These are phyloP conservation scores for Chymomyza procnemis DNA, from an alignment of 2,888 invertebrate genomes.

Conservation along the genomic window DNA sequence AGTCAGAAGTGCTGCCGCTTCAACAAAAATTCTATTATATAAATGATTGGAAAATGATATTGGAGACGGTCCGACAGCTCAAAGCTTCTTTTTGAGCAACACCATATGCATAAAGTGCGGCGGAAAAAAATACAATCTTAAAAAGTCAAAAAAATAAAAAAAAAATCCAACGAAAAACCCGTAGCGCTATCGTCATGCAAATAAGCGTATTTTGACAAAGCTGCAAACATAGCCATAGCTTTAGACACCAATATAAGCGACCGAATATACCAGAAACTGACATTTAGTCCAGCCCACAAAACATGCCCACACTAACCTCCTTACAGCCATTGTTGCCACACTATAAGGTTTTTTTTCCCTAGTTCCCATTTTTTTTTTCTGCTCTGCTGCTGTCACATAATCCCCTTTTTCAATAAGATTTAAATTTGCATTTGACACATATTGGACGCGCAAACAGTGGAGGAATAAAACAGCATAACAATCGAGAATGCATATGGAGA, in stretches of 20 bases:
- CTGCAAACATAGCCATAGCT: neutral
- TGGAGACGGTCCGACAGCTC: neutral
- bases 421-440: conserved; percentile 74
- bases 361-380: no score
- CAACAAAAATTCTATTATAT: conserved; percentile 47
- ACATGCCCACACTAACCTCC: neutral
- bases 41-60: conserved; percentile 1
- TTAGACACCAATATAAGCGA: conserved; percentile 32
- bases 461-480: conserved; percentile 21
- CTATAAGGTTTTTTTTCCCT: neutral
- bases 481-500: conserved; percentile 4
- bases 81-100: neutral
- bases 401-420: conserved; percentile 74
- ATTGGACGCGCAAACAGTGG: conserved; percentile 58
- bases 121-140: conserved; percentile 57
- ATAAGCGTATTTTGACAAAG: conserved; percentile 37
- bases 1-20: conserved; percentile 32
- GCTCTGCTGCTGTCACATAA: conserved; percentile 70
- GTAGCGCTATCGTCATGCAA: conserved; percentile 6
- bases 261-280: neutral
- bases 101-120: conserved; percentile 23
- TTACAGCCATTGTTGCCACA: neutral
- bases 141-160: no score
- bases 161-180: neutral
- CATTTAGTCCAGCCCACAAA: neutral